These are phyloP conservation scores for Zaprionus tsacasi DNA, from an alignment of 1,140 invertebrate genomes.

Conservation along the genomic window DNA sequence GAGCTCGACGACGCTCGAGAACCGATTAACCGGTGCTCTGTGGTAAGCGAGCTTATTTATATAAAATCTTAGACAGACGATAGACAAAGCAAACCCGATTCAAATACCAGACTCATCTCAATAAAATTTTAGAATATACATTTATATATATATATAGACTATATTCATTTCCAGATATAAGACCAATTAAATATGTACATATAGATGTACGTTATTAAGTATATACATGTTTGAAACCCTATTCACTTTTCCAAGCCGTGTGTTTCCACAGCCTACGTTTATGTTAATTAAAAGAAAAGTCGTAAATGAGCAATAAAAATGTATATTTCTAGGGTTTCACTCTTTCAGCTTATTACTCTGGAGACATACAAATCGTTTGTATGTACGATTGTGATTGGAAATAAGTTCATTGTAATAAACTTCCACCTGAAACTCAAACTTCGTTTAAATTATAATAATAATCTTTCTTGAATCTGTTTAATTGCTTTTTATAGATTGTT, in stretches of 20 bases:
- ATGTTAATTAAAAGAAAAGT: constrained; percentile 4
- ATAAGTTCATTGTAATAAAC: not conserved
- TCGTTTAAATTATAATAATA: constrained; percentile 1
- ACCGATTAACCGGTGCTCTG: constrained; percentile 54
- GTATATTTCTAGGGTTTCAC: not conserved
- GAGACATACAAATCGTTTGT: too few relatives aligned
- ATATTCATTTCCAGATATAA: not conserved
- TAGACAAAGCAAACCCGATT: constrained; percentile 18
- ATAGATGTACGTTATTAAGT: not conserved
- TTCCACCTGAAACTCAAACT: not conserved
- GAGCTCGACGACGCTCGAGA: constrained; percentile 28
- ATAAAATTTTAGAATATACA: constrained; percentile 3
- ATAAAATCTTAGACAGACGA: constrained; percentile 13
- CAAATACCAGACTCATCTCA: constrained; percentile 34
- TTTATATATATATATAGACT: too few relatives aligned
- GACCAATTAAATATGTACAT: not conserved
- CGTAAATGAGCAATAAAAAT: not conserved
- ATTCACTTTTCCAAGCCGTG: not conserved
- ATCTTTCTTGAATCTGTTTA: constrained; percentile 12
- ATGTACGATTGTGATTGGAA: not conserved
- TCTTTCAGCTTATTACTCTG: not conserved
- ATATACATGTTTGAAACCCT: not conserved
- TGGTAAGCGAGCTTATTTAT: constrained; percentile 59
- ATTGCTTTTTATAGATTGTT: constrained; percentile 25
- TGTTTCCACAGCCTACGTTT: not conserved